These are phyloP conservation scores for Tetanocera ferruginea DNA, from an alignment of 2,888 invertebrate genomes.

Conservation along the genomic window DNA sequence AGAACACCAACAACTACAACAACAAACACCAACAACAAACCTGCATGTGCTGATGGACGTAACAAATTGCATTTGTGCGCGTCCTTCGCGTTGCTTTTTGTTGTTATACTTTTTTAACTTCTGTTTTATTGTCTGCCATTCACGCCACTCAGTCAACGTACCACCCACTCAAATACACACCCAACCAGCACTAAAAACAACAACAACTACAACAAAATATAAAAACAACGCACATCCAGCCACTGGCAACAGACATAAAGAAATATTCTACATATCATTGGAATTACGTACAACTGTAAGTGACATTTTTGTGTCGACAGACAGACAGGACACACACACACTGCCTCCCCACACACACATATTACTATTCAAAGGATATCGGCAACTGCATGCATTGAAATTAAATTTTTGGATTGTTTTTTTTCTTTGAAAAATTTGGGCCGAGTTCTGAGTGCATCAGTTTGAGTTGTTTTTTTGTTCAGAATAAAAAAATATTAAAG, in stretches of 20 bases:
- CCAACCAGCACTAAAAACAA: background rate
- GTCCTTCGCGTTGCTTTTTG: background rate
- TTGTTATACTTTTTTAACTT: background rate
- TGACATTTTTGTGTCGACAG: conserved; percentile 65
- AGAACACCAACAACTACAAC: conserved; percentile 3
- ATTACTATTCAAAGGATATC: conserved; percentile 13
- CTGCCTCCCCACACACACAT: conserved; percentile 37
- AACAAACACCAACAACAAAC: background rate
- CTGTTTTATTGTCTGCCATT: conserved; percentile 1
- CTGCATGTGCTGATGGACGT: conserved; percentile 34
- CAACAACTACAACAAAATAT: conserved; percentile 15
- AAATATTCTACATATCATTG: conserved; percentile 63
- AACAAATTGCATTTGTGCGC: conserved; percentile 34
- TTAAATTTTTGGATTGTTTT: conserved; percentile 21
- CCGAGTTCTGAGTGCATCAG: no score
- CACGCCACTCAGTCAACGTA: background rate
- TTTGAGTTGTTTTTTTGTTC: no score
- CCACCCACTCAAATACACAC: background rate
- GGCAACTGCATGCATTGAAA: background rate
- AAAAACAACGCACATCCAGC: conserved; percentile 34
- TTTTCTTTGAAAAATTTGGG: conserved; percentile 2
- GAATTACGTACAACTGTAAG: conserved; percentile 61
- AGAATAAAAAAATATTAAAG: background rate
- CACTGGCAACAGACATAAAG: conserved; percentile 49
- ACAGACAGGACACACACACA: conserved; percentile 36